Base-by-base conservation (phyloP, 1,140 invertebrate species). In the Drosophila ambigua region DNA sequence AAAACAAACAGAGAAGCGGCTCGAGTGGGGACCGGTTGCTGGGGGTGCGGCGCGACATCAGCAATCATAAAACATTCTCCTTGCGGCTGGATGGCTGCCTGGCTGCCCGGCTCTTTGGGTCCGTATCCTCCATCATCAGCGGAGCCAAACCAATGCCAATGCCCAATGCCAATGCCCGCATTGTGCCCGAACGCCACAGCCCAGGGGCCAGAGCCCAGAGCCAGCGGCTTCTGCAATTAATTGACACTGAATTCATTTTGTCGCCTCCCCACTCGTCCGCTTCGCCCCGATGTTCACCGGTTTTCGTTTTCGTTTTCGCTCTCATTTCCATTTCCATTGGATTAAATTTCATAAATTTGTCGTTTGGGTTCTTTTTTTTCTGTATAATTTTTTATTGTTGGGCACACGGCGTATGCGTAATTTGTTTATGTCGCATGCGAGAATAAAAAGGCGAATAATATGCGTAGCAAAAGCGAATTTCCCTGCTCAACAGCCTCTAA, bases 1-100 rank as follows among this genome's bases (percentile, higher is more conserved):
- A 76, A 87, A 68, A 77, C 65, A 84, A 84, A 79, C 49, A 53
- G 15, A 48, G 72, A 66, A 58, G 61, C 66, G 69, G 74, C 51
- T 39, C 35, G 35, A 13, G 35, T 13, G 35, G 35, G 4, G 35
- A 5, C 4, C 0, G 35, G 11, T 9, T 0, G 28, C 7, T 31
- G 31, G 3, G 31, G 31, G 31, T 61, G 51, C 20, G 48, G 39
- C 50, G 50, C 57, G 50, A 55, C 62, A 67, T 11, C 64, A 63
- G 60, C 58, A 59, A 71, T 64, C 72, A 77, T 63, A 53, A 74
- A 68, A 77, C 71, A 60, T 53, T 75, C 43, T 16, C 44, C 50
- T 48, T 23, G 28, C 28, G 52, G 31, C 2, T 41, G 24, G 31
- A 41, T 39, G 16, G 8, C 8, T 35, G 41, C 45, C 11, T 45